These are phyloP conservation scores for Acropternis orthonyx DNA, from an alignment of 2,797 vertebrate genomes.

Conservation along the genomic window DNA sequence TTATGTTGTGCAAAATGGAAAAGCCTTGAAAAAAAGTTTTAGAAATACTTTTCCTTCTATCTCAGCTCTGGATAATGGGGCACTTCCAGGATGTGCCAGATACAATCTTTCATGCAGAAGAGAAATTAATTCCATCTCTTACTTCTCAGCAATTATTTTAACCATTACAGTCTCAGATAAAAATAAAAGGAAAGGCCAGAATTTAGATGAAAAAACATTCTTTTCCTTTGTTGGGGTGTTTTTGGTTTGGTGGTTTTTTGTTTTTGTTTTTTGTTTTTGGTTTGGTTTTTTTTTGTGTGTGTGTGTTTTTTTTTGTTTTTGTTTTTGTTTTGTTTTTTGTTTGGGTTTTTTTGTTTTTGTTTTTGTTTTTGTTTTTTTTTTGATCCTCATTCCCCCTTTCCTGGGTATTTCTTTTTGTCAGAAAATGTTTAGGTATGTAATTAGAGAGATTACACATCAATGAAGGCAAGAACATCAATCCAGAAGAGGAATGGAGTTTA, in stretches of 20 bases:
- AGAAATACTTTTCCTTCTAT: background rate
- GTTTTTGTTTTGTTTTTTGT: too few species aligned
- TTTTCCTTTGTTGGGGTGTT: too few species aligned
- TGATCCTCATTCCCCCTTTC: background rate
- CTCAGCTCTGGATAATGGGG: background rate
- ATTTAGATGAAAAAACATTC: background rate
- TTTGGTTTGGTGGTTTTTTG: too few species aligned
- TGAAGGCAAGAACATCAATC: background rate
- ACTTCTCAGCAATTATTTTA: background rate
- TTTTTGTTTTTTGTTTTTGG: too few species aligned
- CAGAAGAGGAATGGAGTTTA: background rate
- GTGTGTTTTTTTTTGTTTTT: too few species aligned
- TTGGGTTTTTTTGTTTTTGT: too few species aligned
- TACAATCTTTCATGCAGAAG: background rate
- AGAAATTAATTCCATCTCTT: background rate
- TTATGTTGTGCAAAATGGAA: background rate
- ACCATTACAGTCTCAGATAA: background rate
- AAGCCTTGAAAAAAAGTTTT: background rate
- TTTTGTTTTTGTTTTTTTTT: too few species aligned
- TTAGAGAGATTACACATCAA: background rate
- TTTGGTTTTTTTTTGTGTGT: too few species aligned
- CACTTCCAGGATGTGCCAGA: background rate
- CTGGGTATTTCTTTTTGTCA: background rate
- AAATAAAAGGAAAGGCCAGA: background rate
- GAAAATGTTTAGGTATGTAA: background rate